Conservation (phyloP, 2,888 invertebrate genomes). For the Laspeyria flexula region DNA sequence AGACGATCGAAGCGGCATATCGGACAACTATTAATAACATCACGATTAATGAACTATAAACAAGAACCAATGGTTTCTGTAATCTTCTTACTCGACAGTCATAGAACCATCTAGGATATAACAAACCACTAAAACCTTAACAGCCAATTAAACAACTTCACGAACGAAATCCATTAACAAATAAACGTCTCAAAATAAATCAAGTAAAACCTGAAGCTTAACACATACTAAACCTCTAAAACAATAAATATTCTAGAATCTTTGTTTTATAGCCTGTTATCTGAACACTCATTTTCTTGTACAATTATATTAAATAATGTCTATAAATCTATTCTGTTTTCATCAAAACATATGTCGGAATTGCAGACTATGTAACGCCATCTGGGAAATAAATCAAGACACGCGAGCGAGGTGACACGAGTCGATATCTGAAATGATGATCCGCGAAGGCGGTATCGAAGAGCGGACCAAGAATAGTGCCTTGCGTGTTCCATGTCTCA, state of each 20-base stretch:
- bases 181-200: slow-evolving; percentile 2
- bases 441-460: slow-evolving; percentile 22
- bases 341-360: slow-evolving; percentile 33
- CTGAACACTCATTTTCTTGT: slow-evolving; percentile 8
- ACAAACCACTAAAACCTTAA: neutral
- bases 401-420: slow-evolving; percentile 28
- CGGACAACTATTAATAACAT: neutral
- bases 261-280: neutral
- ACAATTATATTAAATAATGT: slow-evolving; percentile 1
- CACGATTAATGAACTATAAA: neutral
- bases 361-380: slow-evolving; percentile 24
- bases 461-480: slow-evolving; percentile 10
- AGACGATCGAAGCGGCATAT: neutral
- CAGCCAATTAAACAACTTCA: neutral
- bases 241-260: slow-evolving; percentile 1
- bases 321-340: slow-evolving; percentile 28
- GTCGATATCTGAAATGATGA: slow-evolving; percentile 33
- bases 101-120: neutral
- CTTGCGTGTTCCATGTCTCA: slow-evolving; percentile 7
- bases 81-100: neutral
- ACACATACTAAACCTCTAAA: neutral
- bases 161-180: neutral
- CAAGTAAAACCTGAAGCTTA: neutral
- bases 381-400: slow-evolving; percentile 42
- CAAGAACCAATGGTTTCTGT: neutral